A percentile compares a stretch with the other conserved stretches of the same genome.
Conservation (phyloP, 2,888 invertebrate genomes). For the Physocephala rufipes region DNA sequence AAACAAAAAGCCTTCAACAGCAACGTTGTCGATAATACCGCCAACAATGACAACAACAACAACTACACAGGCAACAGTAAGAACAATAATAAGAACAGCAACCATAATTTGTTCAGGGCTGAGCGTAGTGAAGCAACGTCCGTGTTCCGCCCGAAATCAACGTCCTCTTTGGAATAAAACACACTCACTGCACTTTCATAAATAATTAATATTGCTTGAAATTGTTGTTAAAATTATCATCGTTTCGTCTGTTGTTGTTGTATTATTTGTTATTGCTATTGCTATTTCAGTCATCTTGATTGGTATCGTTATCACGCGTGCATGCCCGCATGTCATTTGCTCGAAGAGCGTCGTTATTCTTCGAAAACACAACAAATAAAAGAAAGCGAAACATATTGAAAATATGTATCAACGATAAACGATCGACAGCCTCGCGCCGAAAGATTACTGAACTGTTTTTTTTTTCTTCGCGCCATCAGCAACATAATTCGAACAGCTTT, state of each 20-base stretch:
- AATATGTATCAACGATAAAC: conserved; percentile 38
- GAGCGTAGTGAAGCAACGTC: not conserved
- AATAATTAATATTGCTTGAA: too few species aligned
- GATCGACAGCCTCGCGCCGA: conserved; percentile 31
- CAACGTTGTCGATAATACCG: not conserved
- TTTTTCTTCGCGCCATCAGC: conserved; percentile 36
- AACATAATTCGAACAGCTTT: conserved; percentile 19
- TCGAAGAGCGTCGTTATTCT: conserved; percentile 28
- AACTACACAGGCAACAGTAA: not conserved
- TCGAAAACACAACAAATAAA: not conserved
- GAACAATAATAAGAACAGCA: too few species aligned
- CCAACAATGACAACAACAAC: conserved; percentile 22
- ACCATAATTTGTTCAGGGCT: too few species aligned
- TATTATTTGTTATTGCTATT: conserved; percentile 13
- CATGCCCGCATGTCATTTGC: conserved; percentile 43
- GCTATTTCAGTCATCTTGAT: not conserved
- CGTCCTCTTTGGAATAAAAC: too few species aligned
- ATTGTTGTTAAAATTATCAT: not conserved
- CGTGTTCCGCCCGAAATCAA: not conserved
- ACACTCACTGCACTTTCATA: too few species aligned
- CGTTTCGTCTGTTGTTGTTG: not conserved
- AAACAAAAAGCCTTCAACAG: not conserved
- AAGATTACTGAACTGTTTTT: conserved; percentile 43
- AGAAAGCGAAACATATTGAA: conserved; percentile 39
- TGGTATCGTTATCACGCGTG: conserved; percentile 26